Evolutionary conservation across 2,797 vertebrate species (phyloP), one percentile per base, ranked within the genome.

Genomic region (Miichthys miiuy): DNA sequence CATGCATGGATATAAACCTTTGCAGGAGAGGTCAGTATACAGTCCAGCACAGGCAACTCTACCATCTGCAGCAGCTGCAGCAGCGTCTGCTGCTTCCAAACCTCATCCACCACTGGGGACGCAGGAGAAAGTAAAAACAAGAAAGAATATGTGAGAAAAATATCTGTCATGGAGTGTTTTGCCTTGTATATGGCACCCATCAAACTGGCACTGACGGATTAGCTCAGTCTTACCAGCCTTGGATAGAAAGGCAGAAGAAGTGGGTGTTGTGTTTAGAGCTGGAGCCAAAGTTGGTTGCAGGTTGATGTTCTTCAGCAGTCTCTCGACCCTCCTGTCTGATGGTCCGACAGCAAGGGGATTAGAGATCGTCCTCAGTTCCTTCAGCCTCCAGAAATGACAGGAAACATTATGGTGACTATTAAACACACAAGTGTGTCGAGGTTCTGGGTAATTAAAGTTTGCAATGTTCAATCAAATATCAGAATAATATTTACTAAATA

Each of bases 71-170:
- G 91, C 84, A 98, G 91, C 75, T 94, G 92, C 55, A 97, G 91
- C 48, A 97, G 85, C 0, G 95, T 94, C 87, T 97, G 96, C 86
- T 97, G 94, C 93, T 94, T 97, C 96, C 96, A 97, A 63, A 97
- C 89, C 72, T 96, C 94, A 46, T 95, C 94, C 57, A 96, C 93
- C 86, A 95, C 96, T 97, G 60, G 72, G 18, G 81, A 11, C 62
- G 7, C 2, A 86, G 23, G 3, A 55, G 23, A 17, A 27, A 30
- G 3, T 50, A 7, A n/a, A 23, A 47, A 75, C 8, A 71, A 0
- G 3, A 48, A 25, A 38, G 42, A 21, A 54, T 10, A 23, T 20
- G 34, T 20, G 4, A 1, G 38, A 3, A 3, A 64, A 44, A 34
- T 20, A 46, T 47, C 14, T 21, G 14, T 14, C 13, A 47, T 10